Conservation (phyloP, 1,140 invertebrate species). For the Euborellia annulipes region DNA sequence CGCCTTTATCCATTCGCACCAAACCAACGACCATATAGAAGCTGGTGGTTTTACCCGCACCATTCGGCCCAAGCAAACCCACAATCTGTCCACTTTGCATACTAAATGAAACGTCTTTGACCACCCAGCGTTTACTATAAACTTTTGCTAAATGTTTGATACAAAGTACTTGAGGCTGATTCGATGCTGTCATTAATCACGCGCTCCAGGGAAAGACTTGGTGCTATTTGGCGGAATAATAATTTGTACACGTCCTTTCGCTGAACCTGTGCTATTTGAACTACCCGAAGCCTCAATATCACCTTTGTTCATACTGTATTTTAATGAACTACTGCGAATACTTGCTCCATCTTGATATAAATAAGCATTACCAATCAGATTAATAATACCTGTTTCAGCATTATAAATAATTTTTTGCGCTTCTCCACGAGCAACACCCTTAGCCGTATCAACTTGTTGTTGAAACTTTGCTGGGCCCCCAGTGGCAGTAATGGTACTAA, state of each 20-base stretch:
- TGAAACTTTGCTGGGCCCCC: neutral
- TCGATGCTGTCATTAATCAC: neutral
- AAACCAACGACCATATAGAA: constrained; percentile 30
- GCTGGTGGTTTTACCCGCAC: constrained; percentile 26
- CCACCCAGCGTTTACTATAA: neutral
- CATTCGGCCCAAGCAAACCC: constrained; percentile 13
- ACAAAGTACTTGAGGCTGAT: neutral
- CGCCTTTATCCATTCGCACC: constrained; percentile 23
- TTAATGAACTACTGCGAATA: neutral
- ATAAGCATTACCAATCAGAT: neutral
- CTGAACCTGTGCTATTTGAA: too few species aligned
- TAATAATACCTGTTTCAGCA: neutral
- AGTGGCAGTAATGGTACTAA: neutral
- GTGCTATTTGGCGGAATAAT: neutral
- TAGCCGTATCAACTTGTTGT: neutral
- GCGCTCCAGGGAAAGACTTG: neutral
- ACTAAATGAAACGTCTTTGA: constrained; percentile 7
- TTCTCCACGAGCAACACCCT: neutral
- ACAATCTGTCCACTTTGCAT: constrained; percentile 6
- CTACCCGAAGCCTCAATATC: neutral
- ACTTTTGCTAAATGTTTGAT: neutral
- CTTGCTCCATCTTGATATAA: neutral
- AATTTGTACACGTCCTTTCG: neutral
- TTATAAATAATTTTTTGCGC: neutral
- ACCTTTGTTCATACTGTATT: neutral